These are phyloP conservation scores for Agrochola litura DNA, from an alignment of 2,888 invertebrate genomes.

Conservation along the genomic window DNA sequence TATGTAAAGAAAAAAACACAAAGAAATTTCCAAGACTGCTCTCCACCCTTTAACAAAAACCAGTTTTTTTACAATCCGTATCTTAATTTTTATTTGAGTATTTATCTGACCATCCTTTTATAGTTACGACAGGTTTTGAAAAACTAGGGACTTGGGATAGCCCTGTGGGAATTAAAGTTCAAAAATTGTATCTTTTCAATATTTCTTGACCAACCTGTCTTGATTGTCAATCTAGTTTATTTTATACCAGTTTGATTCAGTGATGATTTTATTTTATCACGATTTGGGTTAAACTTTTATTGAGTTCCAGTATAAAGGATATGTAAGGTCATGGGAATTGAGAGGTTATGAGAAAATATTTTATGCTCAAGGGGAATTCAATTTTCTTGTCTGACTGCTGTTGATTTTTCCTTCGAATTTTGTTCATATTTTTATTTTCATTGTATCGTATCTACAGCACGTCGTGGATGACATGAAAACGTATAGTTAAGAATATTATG, in stretches of 20 bases:
- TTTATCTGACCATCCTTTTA: conserved; percentile 72
- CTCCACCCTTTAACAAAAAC: conserved; percentile 60
- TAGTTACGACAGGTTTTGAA: conserved; percentile 77
- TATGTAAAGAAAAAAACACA: conserved; percentile 50
- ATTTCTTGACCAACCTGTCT: conserved; percentile 77
- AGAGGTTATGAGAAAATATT: conserved; percentile 65
- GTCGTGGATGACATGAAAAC: not conserved
- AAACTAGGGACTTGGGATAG: conserved; percentile 61
- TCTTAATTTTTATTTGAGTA: conserved; percentile 70
- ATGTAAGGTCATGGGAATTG: conserved; percentile 73
- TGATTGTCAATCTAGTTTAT: conserved; percentile 72
- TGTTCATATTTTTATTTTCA: not conserved
- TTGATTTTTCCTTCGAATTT: not conserved
- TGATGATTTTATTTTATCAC: conserved; percentile 65
- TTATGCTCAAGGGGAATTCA: conserved; percentile 1
- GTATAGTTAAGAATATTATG: not conserved
- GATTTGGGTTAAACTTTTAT: conserved; percentile 53
- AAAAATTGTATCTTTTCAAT: conserved; percentile 69
- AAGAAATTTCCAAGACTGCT: conserved; percentile 41
- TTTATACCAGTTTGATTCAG: conserved; percentile 72
- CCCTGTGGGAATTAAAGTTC: conserved; percentile 75
- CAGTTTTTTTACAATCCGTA: conserved; percentile 66
- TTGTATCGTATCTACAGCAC: not conserved
- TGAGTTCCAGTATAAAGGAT: conserved; percentile 64
- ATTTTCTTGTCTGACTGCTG: conserved; percentile 20